phyloP scores from a whole-genome alignment of 2,888 invertebrate genomes.

The Stenchaetothrips biformis region DNA sequence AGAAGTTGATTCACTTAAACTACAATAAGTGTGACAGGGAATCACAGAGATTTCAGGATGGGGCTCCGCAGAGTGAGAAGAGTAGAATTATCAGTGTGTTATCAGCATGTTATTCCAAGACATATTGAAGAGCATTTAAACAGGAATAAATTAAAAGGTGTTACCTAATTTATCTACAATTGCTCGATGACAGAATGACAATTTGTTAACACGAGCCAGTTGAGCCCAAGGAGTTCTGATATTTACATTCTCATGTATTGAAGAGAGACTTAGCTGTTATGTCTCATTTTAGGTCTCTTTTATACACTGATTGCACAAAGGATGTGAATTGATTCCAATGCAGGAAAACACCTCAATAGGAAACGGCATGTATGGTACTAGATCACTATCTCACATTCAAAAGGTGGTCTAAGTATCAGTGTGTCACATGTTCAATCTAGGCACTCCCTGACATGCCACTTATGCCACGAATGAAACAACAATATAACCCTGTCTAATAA shows the following conservation, averaged over 20 bases:
- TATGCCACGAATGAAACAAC: background rate
- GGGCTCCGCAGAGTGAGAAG: background rate
- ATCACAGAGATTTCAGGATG: background rate
- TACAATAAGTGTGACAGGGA: background rate
- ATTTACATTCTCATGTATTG: too few species aligned
- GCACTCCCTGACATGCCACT: background rate
- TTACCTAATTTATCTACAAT: too few species aligned
- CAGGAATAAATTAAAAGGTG: background rate
- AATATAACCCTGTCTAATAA: background rate
- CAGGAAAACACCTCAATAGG: background rate
- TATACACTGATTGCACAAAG: background rate
- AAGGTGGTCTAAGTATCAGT: background rate
- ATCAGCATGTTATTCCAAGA: background rate
- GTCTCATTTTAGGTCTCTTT: too few species aligned
- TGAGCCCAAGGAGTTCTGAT: too few species aligned
- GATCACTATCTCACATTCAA: background rate
- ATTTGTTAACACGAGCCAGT: too few species aligned
- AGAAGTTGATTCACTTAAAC: background rate
- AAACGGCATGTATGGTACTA: background rate
- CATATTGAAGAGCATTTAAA: background rate
- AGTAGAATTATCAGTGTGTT: background rate
- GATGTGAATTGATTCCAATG: background rate
- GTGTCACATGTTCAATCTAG: background rate
- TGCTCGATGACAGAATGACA: too few species aligned
- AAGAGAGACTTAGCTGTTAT: too few species aligned